Percentiles rank a stretch among this genome's conserved stretches.
These are phyloP conservation scores for Hemicentrotus pulcherrimus DNA, from an alignment of 35 echinoderm and acorn worm species.

Conservation along the genomic window DNA sequence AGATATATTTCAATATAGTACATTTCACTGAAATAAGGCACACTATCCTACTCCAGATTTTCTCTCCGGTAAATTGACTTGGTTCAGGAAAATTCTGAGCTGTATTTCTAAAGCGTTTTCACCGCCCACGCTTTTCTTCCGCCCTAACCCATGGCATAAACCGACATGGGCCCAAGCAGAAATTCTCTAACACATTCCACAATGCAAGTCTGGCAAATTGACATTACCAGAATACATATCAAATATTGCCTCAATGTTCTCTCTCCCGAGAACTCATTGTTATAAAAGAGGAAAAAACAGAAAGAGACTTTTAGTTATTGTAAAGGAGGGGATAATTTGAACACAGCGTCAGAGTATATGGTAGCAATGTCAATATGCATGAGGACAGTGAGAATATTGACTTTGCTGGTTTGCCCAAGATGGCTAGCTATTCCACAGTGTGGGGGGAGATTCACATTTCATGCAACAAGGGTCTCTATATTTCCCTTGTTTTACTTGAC, in stretches of 20 bases:
- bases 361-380: neutral
- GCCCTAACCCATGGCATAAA: neutral
- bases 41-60: neutral
- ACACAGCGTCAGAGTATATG: neutral
- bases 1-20: neutral
- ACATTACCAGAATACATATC: neutral
- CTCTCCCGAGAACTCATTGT: neutral
- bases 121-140: neutral
- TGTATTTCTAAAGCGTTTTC: neutral
- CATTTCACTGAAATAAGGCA: neutral
- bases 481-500: neutral
- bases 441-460: neutral
- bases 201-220: neutral
- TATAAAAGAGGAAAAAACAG: neutral
- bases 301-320: neutral
- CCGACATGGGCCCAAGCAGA: neutral
- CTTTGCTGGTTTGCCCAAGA: slow-evolving; percentile 1
- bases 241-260: slow-evolving; percentile 5
- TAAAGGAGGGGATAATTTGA: neutral
- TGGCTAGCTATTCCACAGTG: neutral
- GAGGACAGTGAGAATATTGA: neutral
- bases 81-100: neutral
- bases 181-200: neutral
- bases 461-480: neutral
- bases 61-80: neutral